Base-by-base conservation (phyloP, 2,113 vertebrate species). In the Perca fluviatilis region DNA sequence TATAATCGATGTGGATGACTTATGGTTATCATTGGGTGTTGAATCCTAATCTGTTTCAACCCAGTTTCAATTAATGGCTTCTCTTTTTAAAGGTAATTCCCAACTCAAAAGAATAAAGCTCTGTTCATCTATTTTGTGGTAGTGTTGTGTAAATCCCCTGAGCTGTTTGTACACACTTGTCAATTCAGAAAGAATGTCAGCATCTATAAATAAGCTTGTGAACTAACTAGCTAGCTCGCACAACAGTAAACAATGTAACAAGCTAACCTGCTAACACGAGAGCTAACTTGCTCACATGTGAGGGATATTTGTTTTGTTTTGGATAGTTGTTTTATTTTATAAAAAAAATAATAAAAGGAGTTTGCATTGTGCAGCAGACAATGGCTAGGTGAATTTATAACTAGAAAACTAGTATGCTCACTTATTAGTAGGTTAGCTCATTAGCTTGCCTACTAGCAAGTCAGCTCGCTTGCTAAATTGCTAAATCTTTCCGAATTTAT, bases 51-150 rank as follows among this genome's bases (percentile, higher is more conserved):
- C 51, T 49, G 46, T 40, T 75, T 3, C 16, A 19, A 21, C 15
- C 6, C 18, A 46, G 36, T 67, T 67, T 81, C 1, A 73, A 56
- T 62, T 16, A 40, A 62, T 9, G 36, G 40, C 15, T 56, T 18
- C 53, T 60, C 25, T 69, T 54, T 40, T 64, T 77, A 66, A 27
- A 72, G 13, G 27, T 53, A 7, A 49, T 74, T 51, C 49, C 57
- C 23, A 67, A 19, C 49, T 40, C 12, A 0, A 46, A 40, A 57
- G 25, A 69, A 43, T 40, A 36, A 51, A 74, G 43, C 14, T 50
- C n/a, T 61, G 51, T 12, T 36, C 15, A 25, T 67, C 56, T 72
- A 36, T 40, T 7, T n/a, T 58, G 18, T 50, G 30, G 51, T 64
- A 25, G 8, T 53, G 21, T 4, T 16, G 21, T 56, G 50, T 47